phyloP scores from a whole-genome alignment of 2,888 invertebrate genomes.

The Brachyopa scutellaris region DNA sequence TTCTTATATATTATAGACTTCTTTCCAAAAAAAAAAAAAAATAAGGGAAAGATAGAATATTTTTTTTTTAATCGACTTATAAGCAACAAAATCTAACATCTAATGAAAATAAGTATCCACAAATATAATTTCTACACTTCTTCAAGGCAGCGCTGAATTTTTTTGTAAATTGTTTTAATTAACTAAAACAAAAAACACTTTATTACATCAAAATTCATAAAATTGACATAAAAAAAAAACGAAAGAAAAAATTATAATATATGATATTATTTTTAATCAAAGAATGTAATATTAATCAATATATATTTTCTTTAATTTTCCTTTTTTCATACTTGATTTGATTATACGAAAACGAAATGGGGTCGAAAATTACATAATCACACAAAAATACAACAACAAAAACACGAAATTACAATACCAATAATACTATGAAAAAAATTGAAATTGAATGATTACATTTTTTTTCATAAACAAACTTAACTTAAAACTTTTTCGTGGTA shows the following conservation, averaged over 20 bases:
- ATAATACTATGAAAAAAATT: slow-evolving; percentile 61
- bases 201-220: slow-evolving; percentile 38
- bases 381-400: slow-evolving; percentile 74
- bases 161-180: slow-evolving; percentile 12
- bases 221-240: slow-evolving; percentile 36
- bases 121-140: slow-evolving; percentile 28
- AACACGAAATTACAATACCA: slow-evolving; percentile 73
- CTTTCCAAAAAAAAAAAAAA: no score
- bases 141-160: slow-evolving; percentile 42
- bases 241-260: slow-evolving; percentile 9
- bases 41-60: slow-evolving; percentile 26
- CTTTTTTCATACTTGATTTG: slow-evolving; percentile 81
- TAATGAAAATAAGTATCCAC: slow-evolving; percentile 61
- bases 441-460: slow-evolving; percentile 53
- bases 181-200: slow-evolving; percentile 5
- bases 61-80: slow-evolving; percentile 24
- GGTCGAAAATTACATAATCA: slow-evolving; percentile 75
- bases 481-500: slow-evolving; percentile 35
- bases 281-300: slow-evolving; percentile 78
- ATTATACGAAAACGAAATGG: slow-evolving; percentile 78
- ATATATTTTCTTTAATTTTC: slow-evolving; percentile 79
- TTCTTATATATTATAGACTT: slow-evolving; percentile 51
- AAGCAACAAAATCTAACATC: slow-evolving; percentile 40
- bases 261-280: slow-evolving; percentile 54
- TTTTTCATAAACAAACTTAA: slow-evolving; percentile 55